Conservation (phyloP, 2,113 vertebrate species). For the Alouatta palliata region DNA sequence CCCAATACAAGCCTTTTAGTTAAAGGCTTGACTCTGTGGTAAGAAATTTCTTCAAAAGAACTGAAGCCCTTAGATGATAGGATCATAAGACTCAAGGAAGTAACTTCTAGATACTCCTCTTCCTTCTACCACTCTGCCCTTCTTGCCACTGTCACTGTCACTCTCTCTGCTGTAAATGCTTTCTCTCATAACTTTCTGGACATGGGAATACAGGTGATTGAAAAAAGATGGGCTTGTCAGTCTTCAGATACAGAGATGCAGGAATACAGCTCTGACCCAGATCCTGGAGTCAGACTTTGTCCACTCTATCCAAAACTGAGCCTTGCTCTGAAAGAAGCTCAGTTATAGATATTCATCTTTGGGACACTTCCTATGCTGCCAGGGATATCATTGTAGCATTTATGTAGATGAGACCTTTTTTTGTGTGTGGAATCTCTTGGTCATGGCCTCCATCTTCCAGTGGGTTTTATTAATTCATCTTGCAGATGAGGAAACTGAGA, state of each 20-base stretch:
- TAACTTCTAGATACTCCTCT: neutral
- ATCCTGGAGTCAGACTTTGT: neutral
- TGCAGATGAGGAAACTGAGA: neutral
- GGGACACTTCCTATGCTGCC: neutral
- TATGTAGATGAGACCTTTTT: neutral
- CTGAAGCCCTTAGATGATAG: neutral
- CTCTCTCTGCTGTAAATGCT: neutral
- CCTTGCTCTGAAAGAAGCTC: neutral
- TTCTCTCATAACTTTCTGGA: neutral
- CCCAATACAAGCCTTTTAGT: constrained; percentile 17
- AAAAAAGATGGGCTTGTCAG: neutral
- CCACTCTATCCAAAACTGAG: neutral
- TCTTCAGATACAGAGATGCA: neutral
- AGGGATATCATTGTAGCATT: neutral
- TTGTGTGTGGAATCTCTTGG: constrained; percentile 1
- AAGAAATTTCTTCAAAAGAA: constrained; percentile 6
- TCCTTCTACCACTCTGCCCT: neutral
- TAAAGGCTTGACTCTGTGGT: neutral
- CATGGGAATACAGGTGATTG: neutral
- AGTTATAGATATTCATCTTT: constrained; percentile 22
- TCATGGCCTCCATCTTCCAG: neutral
- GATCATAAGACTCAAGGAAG: neutral
- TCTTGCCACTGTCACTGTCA: neutral
- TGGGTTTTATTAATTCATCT: neutral
- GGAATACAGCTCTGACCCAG: neutral